Conservation (phyloP, 2,797 vertebrate genomes). For the Crossoptilon crossoptilon region DNA sequence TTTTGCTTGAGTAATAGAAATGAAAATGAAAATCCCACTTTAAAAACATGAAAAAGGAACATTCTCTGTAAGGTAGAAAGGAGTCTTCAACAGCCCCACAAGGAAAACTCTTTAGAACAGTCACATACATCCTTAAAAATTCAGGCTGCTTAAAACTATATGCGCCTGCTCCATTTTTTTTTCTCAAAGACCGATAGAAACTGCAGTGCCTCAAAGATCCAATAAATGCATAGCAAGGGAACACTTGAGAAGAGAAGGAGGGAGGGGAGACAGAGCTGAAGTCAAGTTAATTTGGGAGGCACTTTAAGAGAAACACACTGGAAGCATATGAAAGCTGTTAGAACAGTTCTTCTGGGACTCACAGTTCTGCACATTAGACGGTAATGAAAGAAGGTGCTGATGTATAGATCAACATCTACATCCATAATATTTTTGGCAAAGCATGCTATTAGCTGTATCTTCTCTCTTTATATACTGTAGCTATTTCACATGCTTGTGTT, state of each 20-base stretch:
- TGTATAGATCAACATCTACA: background rate
- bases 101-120: slow-evolving; percentile 31
- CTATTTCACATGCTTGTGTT: background rate
- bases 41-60: slow-evolving; percentile 32
- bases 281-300: background rate
- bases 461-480: background rate
- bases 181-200: slow-evolving; percentile 15
- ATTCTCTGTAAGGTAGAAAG: background rate
- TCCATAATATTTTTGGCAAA: background rate
- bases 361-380: background rate
- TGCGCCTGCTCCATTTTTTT: background rate
- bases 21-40: slow-evolving; percentile 58
- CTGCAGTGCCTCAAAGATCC: slow-evolving; percentile 38
- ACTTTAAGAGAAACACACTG: background rate
- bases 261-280: background rate
- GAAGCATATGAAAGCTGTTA: background rate
- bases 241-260: slow-evolving; percentile 1
- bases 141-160: background rate
- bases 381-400: slow-evolving; percentile 12
- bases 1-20: slow-evolving; percentile 33
- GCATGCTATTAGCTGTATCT: background rate
- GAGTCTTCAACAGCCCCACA: background rate
- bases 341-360: background rate
- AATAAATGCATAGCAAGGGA: slow-evolving; percentile 20
- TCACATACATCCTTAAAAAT: slow-evolving; percentile 30